Percentiles rank a stretch among this genome's conserved stretches.
These are phyloP conservation scores for Campylomormyrus numenius DNA, from an alignment of 2,113 vertebrate genomes.

Conservation along the genomic window DNA sequence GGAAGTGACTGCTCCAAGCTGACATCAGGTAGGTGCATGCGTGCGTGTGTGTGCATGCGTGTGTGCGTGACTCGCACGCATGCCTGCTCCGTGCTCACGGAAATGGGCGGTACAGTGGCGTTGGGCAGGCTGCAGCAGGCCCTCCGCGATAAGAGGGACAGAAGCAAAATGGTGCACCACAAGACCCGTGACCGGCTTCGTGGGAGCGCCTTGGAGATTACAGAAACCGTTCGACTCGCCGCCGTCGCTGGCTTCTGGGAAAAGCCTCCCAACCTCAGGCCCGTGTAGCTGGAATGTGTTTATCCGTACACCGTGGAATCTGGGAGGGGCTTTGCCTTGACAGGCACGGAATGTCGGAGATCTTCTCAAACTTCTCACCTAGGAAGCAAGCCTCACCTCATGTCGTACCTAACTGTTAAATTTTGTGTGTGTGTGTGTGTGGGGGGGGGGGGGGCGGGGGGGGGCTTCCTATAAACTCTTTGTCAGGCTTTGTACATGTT, in stretches of 20 bases:
- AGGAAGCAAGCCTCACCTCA: background rate
- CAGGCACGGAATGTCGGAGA: background rate
- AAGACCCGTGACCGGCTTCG: background rate
- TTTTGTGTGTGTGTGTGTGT: no score
- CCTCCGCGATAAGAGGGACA: background rate
- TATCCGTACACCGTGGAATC: background rate
- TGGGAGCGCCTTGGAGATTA: background rate
- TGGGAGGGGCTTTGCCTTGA: background rate
- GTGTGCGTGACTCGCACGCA: conserved; percentile 15
- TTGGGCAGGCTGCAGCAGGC: background rate
- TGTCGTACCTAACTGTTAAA: background rate
- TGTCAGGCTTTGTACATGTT: background rate
- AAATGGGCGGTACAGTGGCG: background rate
- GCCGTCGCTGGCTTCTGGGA: background rate
- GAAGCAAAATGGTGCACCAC: background rate
- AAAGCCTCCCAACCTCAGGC: background rate
- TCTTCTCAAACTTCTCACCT: background rate
- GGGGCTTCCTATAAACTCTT: background rate
- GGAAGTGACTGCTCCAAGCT: conserved; percentile 47
- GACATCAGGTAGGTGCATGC: conserved; percentile 45
- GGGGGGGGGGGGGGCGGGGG: background rate
- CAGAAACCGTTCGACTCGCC: background rate
- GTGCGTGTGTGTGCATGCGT: conserved; percentile 11
- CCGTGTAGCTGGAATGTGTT: background rate
- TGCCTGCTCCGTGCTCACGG: background rate